phyloP scores from a whole-genome alignment of 2,888 invertebrate species.

The Willowsia nigromaculata region DNA sequence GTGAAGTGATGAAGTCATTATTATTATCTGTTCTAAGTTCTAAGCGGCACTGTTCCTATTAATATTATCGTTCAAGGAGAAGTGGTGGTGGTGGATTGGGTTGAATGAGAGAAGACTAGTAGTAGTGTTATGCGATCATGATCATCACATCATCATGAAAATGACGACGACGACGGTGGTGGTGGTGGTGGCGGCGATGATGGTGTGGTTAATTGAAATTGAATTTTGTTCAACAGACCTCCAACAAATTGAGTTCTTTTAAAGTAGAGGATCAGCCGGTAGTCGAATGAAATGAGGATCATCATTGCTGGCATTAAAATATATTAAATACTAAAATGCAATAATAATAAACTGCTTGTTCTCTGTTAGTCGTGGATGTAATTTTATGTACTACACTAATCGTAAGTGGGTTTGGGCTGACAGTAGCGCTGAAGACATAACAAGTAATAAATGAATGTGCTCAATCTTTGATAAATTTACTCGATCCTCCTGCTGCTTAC shows the following conservation, averaged over 20 bases:
- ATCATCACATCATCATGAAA: background rate
- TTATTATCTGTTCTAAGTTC: constrained; percentile 19
- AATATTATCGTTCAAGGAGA: background rate
- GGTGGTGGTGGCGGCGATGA: constrained; percentile 71
- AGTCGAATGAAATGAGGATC: constrained; percentile 71
- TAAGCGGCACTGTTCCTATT: constrained; percentile 9
- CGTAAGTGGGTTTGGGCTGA: too few species aligned
- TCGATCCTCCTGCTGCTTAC: background rate
- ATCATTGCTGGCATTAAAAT: constrained; percentile 65
- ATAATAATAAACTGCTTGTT: too few species aligned
- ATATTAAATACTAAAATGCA: background rate
- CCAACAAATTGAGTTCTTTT: constrained; percentile 30
- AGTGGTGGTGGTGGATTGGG: background rate
- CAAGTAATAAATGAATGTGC: background rate
- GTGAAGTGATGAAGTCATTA: constrained; percentile 40
- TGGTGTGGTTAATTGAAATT: constrained; percentile 79
- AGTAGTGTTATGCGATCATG: constrained; percentile 3
- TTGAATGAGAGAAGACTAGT: background rate
- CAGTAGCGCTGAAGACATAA: too few species aligned
- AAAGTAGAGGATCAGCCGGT: constrained; percentile 65
- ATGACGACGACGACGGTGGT: constrained; percentile 21
- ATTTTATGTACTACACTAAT: too few species aligned
- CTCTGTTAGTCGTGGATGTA: too few species aligned
- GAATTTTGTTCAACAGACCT: constrained; percentile 74
- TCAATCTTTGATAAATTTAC: too few species aligned